Percentiles rank a stretch among this genome's conserved stretches.
Conservation (phyloP, 2,888 invertebrate genomes). For the Andrena camellia region DNA sequence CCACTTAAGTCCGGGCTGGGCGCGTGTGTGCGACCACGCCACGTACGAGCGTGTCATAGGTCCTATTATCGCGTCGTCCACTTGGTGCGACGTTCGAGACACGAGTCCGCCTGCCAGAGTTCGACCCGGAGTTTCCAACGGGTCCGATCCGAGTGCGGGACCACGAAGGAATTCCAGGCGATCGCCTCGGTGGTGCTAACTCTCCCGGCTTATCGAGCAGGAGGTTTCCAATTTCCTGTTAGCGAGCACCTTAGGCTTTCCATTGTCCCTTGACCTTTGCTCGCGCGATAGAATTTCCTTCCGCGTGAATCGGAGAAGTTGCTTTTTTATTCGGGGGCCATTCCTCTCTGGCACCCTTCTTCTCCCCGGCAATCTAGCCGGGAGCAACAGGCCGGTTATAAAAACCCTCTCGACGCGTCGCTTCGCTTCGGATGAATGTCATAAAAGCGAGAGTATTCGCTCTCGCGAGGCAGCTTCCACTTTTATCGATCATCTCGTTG, state of each 20-base stretch:
- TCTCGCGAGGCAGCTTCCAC: conserved; percentile 12
- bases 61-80: conserved; percentile 79
- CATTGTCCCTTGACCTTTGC: conserved; percentile 20
- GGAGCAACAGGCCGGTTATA: conserved; percentile 58
- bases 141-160: neutral
- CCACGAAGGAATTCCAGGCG: neutral
- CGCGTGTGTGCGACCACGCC: conserved; percentile 45
- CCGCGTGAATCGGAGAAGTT: conserved; percentile 37
- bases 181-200: neutral
- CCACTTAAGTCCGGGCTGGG: conserved; percentile 66
- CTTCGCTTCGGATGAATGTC: conserved; percentile 44
- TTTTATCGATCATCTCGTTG: conserved; percentile 26
- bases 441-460: conserved; percentile 47
- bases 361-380: conserved; percentile 22
- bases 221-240: conserved; percentile 31
- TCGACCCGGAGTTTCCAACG: conserved; percentile 24
- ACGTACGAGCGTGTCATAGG: conserved; percentile 73
- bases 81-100: conserved; percentile 68
- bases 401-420: conserved; percentile 48
- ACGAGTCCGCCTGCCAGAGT: conserved; percentile 58
- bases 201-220: neutral
- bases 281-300: conserved; percentile 26
- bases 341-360: neutral
- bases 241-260: neutral
- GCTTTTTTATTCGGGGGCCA: neutral